Evolutionary conservation across 2,888 invertebrate genomes (phyloP).

Genomic region (Phaonia tiefii): DNA sequence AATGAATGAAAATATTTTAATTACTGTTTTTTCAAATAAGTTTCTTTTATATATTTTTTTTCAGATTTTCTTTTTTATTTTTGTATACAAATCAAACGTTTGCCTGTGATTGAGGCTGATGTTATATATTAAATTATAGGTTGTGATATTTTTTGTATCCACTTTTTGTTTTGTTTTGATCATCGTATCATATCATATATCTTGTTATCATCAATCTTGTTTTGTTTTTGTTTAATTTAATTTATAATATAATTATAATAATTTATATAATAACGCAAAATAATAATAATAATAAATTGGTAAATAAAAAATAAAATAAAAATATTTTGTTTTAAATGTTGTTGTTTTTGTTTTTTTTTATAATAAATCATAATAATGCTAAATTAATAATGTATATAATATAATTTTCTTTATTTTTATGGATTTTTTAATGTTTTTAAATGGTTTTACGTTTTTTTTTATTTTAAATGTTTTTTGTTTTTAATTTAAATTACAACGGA

Average conservation of each 20-base stretch:
- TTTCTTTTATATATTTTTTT: constrained; percentile 58
- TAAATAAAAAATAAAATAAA: constrained; percentile 70
- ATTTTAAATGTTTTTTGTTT: constrained; percentile 48
- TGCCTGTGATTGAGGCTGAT: constrained; percentile 58
- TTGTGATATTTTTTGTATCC: constrained; percentile 54
- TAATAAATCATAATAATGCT: constrained; percentile 67
- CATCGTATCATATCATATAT: constrained; percentile 48
- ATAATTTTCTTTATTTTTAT: constrained; percentile 59
- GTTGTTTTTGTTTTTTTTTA: constrained; percentile 54
- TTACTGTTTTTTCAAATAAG: constrained; percentile 57
- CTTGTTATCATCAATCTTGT: constrained; percentile 39
- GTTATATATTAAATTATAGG: constrained; percentile 59
- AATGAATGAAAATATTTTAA: constrained; percentile 24
- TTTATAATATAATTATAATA: constrained; percentile 76
- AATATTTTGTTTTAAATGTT: constrained; percentile 48
- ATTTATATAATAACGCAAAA: constrained; percentile 79
- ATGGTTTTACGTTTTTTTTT: constrained; percentile 11
- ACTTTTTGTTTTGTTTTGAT: constrained; percentile 44
- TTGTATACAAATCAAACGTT: constrained; percentile 64
- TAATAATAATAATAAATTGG: constrained; percentile 77
- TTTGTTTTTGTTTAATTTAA: constrained; percentile 52
- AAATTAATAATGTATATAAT: constrained; percentile 65
- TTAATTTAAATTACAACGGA: constrained; percentile 80
- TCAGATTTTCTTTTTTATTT: constrained; percentile 45
- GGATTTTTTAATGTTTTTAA: constrained; percentile 44